Conservation (phyloP, 2,888 invertebrate species). For the Catocala nupta region DNA sequence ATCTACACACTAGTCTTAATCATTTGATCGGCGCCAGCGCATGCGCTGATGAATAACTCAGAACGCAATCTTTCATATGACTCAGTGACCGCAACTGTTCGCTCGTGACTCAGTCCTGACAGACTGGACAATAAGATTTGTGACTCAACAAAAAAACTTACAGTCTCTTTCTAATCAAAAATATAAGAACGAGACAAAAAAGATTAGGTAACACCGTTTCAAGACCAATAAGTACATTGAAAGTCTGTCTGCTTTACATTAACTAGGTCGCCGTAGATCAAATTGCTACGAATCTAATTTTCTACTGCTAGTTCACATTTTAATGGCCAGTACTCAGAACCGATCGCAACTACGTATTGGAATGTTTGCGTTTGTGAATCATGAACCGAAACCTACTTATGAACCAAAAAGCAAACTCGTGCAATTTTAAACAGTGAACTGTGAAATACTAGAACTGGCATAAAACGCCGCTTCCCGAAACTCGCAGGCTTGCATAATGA, state of each 20-base stretch:
- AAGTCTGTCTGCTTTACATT: constrained; percentile 37
- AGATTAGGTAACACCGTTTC: constrained; percentile 34
- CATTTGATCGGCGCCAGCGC: constrained; percentile 40
- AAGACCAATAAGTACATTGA: constrained; percentile 34
- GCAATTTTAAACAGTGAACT: constrained; percentile 23
- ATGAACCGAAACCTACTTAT: constrained; percentile 44
- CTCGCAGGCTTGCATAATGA: no score
- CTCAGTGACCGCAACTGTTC: constrained; percentile 71
- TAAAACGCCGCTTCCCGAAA: background rate
- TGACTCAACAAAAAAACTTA: constrained; percentile 61
- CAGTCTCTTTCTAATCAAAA: constrained; percentile 51
- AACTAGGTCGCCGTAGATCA: constrained; percentile 56
- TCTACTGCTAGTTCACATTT: constrained; percentile 45
- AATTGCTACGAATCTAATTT: constrained; percentile 62
- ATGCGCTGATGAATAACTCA: constrained; percentile 65
- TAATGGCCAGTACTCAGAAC: constrained; percentile 52
- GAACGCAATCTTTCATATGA: constrained; percentile 68
- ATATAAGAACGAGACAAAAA: constrained; percentile 46
- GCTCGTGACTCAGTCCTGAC: constrained; percentile 63
- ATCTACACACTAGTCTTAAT: constrained; percentile 19
- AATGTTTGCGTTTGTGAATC: constrained; percentile 51
- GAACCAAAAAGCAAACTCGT: constrained; percentile 38
- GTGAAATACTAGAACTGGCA: background rate
- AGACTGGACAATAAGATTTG: constrained; percentile 49
- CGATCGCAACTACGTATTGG: constrained; percentile 44